phyloP scores from a whole-genome alignment of 2,797 vertebrate genomes.

The Jordanella pulchra region DNA sequence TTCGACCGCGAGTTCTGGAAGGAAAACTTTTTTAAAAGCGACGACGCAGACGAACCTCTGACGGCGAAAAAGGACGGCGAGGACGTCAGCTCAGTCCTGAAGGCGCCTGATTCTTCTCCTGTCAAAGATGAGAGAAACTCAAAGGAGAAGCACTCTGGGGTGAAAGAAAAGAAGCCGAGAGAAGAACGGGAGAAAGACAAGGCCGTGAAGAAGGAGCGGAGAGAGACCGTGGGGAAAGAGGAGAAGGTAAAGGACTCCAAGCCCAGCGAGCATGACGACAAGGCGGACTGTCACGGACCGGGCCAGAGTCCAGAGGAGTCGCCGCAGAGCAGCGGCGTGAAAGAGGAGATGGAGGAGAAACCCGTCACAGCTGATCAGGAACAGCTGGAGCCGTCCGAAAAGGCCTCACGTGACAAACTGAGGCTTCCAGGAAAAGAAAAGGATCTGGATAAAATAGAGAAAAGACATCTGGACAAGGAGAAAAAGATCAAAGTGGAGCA shows the following conservation, averaged over 20 bases:
- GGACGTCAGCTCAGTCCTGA: constrained; percentile 82
- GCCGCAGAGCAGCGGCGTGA: constrained; percentile 69
- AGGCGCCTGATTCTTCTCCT: constrained; percentile 80
- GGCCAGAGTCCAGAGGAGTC: constrained; percentile 75
- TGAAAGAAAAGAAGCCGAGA: constrained; percentile 86
- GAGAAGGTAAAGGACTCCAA: constrained; percentile 87
- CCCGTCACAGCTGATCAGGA: constrained; percentile 83
- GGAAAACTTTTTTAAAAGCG: constrained; percentile 99
- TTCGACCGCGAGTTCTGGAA: constrained; percentile 99
- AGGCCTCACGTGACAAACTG: constrained; percentile 85
- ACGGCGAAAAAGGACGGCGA: constrained; percentile 82
- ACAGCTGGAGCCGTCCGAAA: constrained; percentile 86
- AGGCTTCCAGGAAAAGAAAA: constrained; percentile 86
- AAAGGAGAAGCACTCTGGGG: constrained; percentile 85
- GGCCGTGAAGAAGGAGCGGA: constrained; percentile 85
- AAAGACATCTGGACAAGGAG: constrained; percentile 90
- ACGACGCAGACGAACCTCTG: constrained; percentile 88
- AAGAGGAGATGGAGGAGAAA: constrained; percentile 86
- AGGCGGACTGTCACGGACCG: constrained; percentile 66
- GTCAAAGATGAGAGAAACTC: constrained; percentile 87
- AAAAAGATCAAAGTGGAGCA: constrained; percentile 90
- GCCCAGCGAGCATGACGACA: constrained; percentile 75
- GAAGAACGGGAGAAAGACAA: constrained; percentile 91
- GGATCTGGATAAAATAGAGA: constrained; percentile 90
- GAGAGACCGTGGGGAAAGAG: constrained; percentile 83